A percentile compares a stretch with the other conserved stretches of the same genome.
These are phyloP conservation scores for Ailurus styani DNA, from an alignment of 2,113 vertebrate genomes.

Conservation along the genomic window DNA sequence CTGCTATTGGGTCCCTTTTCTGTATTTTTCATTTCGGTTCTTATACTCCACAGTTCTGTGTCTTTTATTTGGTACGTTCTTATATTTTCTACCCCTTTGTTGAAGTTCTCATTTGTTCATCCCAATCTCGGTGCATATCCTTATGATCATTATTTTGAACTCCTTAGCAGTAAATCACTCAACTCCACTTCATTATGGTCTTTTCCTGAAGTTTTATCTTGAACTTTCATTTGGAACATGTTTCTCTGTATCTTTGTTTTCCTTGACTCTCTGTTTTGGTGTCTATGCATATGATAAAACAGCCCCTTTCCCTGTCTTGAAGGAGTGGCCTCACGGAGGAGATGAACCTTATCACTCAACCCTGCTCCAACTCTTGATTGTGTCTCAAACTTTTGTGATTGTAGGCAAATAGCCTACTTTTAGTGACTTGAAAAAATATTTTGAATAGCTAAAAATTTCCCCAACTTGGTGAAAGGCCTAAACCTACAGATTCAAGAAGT, in stretches of 20 bases:
- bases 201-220: background rate
- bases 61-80: background rate
- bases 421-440: background rate
- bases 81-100: background rate
- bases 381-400: background rate
- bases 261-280: background rate
- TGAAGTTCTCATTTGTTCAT: background rate
- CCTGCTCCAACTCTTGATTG: no score
- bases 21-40: fast-evolving
- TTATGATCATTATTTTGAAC: background rate
- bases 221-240: background rate
- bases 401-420: background rate
- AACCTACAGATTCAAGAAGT: background rate
- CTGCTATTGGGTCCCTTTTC: background rate
- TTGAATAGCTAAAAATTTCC: background rate
- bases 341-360: no score
- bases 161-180: background rate
- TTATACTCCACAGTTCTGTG: background rate
- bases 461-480: background rate
- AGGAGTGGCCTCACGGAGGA: background rate
- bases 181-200: background rate
- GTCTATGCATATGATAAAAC: background rate
- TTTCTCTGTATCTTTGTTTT: background rate
- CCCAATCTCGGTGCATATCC: background rate
- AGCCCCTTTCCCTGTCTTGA: background rate